phyloP scores from a whole-genome alignment of 1,140 invertebrate genomes.

The Drosophila sechellia region DNA sequence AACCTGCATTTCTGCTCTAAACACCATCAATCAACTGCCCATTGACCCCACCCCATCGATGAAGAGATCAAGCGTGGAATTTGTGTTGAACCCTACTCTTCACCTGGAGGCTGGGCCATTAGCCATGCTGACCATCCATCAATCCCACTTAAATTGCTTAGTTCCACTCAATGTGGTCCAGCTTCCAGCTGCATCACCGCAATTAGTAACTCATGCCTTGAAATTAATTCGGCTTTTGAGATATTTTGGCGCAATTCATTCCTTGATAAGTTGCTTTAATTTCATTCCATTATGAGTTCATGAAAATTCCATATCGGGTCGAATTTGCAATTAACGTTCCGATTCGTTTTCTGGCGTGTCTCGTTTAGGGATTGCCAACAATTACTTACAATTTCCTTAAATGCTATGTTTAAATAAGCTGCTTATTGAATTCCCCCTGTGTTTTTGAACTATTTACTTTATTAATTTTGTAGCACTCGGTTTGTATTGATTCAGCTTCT shows the following conservation, averaged over 20 bases:
- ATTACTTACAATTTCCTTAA: slow-evolving; percentile 5
- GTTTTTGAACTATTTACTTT: neutral
- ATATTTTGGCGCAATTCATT: slow-evolving; percentile 5
- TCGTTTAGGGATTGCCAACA: neutral
- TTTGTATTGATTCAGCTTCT: neutral
- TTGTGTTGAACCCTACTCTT: slow-evolving; percentile 19
- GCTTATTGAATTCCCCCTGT: neutral
- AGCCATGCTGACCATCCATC: slow-evolving; percentile 34
- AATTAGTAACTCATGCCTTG: slow-evolving; percentile 24
- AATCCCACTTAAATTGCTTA: slow-evolving; percentile 41
- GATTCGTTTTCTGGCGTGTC: slow-evolving; percentile 5
- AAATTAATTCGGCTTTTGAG: slow-evolving; percentile 18
- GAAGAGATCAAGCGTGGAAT: slow-evolving; percentile 15
- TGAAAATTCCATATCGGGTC: slow-evolving; percentile 18
- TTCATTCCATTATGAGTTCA: slow-evolving; percentile 16
- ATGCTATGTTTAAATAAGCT: neutral
- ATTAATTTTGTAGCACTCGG: neutral
- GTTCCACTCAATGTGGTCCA: slow-evolving; percentile 25
- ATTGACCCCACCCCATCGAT: slow-evolving; percentile 11
- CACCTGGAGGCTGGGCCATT: slow-evolving; percentile 28
- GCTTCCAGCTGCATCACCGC: slow-evolving; percentile 16
- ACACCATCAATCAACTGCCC: slow-evolving; percentile 27
- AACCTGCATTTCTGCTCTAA: neutral
- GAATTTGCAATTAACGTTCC: slow-evolving; percentile 9
- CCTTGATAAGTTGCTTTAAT: slow-evolving; percentile 11